Conservation (phyloP, 23 tunicate genomes). For the Aplidium turbinatum region DNA sequence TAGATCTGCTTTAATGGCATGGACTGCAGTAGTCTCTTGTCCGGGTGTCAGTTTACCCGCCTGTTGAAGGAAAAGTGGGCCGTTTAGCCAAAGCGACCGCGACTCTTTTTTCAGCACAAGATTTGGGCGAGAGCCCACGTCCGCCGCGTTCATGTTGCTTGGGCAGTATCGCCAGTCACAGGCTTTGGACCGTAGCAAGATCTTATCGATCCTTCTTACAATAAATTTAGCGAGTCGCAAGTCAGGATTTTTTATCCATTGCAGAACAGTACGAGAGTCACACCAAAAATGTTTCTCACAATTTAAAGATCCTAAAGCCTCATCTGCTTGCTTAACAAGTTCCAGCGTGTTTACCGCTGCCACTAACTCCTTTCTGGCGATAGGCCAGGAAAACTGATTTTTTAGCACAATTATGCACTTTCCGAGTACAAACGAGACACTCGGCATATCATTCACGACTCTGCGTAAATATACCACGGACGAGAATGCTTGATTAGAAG, state of each 20-base stretch:
- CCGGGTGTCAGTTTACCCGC: too few relatives aligned
- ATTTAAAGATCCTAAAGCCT: not conserved
- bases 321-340: not conserved
- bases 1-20: too few relatives aligned
- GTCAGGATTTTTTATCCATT: conserved; percentile 12
- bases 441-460: not conserved
- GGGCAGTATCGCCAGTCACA: conserved; percentile 11
- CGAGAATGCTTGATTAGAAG: conserved; percentile 13
- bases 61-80: too few relatives aligned
- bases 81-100: not conserved
- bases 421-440: conserved; percentile 11
- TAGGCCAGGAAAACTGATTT: conserved; percentile 1
- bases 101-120: not conserved
- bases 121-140: conserved; percentile 10
- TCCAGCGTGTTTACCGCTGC: not conserved
- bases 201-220: not conserved
- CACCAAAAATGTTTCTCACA: conserved; percentile 13
- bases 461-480: not conserved
- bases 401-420: not conserved
- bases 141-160: not conserved
- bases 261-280: conserved; percentile 2
- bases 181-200: not conserved
- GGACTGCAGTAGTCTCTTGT: too few relatives aligned
- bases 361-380: conserved; percentile 12
- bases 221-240: conserved; percentile 5